Percentiles rank a stretch among this genome's conserved stretches.
Evolutionary conservation across 2,888 invertebrate species (phyloP).

Genomic region (Thysanoteuthis rhombus): DNA sequence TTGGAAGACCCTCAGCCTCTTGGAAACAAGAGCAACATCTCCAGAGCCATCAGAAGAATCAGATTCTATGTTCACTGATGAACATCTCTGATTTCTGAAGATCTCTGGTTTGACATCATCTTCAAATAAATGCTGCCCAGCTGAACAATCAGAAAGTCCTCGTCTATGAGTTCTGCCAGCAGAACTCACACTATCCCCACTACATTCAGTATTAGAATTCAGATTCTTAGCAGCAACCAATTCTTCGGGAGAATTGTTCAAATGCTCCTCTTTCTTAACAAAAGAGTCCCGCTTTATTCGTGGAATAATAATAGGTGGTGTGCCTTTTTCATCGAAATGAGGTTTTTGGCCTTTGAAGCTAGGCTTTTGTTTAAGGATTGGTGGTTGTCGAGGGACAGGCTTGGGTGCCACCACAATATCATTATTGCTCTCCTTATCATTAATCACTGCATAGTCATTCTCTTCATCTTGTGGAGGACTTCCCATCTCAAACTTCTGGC

Average conservation of each 20-base stretch:
- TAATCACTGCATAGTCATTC: not conserved
- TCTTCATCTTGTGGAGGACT: not conserved
- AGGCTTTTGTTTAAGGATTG: not conserved
- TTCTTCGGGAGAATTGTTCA: not conserved
- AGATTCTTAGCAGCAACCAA: not conserved
- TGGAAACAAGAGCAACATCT: conserved; percentile 16
- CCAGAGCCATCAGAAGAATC: not conserved
- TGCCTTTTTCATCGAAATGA: not conserved
- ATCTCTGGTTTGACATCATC: not conserved
- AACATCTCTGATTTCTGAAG: not conserved
- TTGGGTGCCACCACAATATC: not conserved
- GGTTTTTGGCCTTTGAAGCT: not conserved
- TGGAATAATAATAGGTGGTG: conserved; percentile 22
- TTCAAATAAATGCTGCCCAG: conserved; percentile 13
- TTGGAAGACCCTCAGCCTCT: conserved; percentile 32
- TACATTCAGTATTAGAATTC: not conserved
- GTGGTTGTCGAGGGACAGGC: not conserved
- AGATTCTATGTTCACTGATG: not conserved
- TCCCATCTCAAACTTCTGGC: conserved; percentile 45
- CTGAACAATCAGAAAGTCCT: not conserved
- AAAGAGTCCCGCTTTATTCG: not conserved
- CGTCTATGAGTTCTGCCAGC: conserved; percentile 17
- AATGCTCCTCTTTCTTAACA: conserved; percentile 18
- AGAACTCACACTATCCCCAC: not conserved
- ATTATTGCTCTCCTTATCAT: not conserved